Evolutionary conservation across 1,140 invertebrate species (phyloP).

Genomic region (Diprion similis): DNA sequence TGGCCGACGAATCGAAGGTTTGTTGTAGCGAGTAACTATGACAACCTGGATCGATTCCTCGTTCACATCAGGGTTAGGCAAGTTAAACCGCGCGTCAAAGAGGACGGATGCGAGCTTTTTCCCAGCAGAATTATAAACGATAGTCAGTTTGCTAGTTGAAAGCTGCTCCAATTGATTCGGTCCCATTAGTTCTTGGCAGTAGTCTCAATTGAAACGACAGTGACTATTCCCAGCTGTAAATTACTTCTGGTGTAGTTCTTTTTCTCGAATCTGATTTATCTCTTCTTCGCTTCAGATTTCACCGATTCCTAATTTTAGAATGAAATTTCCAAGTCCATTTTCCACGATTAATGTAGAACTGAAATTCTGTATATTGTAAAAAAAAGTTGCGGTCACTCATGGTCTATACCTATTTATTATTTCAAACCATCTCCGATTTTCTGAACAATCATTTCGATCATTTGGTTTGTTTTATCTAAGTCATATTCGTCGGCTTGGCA

Average conservation of each 20-base stretch:
- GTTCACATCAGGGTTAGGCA: constrained; percentile 3
- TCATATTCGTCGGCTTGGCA: background rate
- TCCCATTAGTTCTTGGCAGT: background rate
- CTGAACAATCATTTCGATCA: background rate
- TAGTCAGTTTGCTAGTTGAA: background rate
- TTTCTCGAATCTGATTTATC: too few species aligned
- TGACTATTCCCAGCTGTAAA: background rate
- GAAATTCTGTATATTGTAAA: too few species aligned
- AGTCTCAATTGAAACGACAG: background rate
- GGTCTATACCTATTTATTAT: background rate
- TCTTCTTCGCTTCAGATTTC: too few species aligned
- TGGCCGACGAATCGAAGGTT: background rate
- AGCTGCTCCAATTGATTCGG: background rate
- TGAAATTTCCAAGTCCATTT: too few species aligned
- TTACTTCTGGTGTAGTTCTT: background rate
- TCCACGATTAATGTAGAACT: too few species aligned
- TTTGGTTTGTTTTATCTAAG: background rate
- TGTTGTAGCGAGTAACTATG: background rate
- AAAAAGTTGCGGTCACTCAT: too few species aligned
- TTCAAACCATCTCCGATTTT: background rate
- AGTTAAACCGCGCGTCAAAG: background rate
- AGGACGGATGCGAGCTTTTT: background rate
- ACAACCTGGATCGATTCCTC: background rate
- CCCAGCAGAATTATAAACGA: too few species aligned
- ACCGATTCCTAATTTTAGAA: too few species aligned